These are phyloP conservation scores for Thereuonema tuberculata DNA, from an alignment of 1,140 invertebrate genomes.

Conservation along the genomic window DNA sequence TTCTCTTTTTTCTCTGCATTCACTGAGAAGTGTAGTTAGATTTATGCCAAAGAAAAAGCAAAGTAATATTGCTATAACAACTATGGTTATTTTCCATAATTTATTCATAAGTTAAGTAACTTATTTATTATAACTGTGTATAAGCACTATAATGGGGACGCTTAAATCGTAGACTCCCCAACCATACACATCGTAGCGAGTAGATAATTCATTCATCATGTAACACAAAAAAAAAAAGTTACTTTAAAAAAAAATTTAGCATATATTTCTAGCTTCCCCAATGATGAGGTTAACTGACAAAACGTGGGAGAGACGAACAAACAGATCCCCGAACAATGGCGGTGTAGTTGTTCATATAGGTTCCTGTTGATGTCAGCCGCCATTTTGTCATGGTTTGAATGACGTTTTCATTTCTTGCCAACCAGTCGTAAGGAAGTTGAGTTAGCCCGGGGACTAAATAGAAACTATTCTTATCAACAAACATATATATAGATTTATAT, in stretches of 20 bases:
- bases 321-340: too few species aligned
- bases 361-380: too few species aligned
- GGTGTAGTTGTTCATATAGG: too few species aligned
- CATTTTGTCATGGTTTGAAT: too few species aligned
- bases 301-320: neutral
- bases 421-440: too few species aligned
- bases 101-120: constrained; percentile 1
- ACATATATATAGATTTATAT: too few species aligned
- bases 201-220: constrained; percentile 7
- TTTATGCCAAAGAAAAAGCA: neutral
- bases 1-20: constrained; percentile 5
- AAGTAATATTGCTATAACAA: neutral
- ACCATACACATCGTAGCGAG: constrained; percentile 9
- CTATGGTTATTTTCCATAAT: constrained; percentile 3
- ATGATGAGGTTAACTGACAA: neutral
- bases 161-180: neutral
- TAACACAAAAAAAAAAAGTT: neutral
- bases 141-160: constrained; percentile 6
- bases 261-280: neutral
- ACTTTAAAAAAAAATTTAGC: constrained; percentile 5
- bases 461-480: too few species aligned
- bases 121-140: constrained; percentile 8
- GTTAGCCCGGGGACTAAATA: too few species aligned
- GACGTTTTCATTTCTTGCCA: too few species aligned
- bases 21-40: constrained; percentile 5